phyloP scores from a whole-genome alignment of 1,140 invertebrate species.

The Paraescarpia echinospica region DNA sequence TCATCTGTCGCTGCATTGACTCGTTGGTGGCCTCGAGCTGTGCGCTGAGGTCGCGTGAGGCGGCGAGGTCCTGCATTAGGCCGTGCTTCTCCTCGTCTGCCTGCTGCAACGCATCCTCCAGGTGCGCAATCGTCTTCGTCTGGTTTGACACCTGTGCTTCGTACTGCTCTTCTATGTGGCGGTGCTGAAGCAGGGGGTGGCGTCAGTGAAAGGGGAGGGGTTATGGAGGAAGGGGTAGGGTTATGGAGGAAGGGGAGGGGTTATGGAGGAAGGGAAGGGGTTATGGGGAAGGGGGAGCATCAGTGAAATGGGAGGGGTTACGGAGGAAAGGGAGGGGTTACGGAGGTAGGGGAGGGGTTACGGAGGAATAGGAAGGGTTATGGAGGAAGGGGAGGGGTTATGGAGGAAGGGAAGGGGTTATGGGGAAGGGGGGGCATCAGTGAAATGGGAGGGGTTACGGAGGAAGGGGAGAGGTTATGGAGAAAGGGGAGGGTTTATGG shows the following conservation, averaged over 20 bases:
- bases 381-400: not conserved
- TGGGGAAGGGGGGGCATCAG: not conserved
- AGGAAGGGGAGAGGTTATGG: too few species aligned
- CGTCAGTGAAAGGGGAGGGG: not conserved
- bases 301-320: not conserved
- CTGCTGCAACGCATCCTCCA: constrained; percentile 51
- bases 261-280: not conserved
- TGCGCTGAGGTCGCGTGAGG: constrained; percentile 53
- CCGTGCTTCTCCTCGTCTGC: constrained; percentile 51
- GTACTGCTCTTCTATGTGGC: constrained; percentile 51
- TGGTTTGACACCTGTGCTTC: constrained; percentile 55
- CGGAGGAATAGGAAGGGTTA: not conserved
- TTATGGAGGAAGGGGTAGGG: not conserved
- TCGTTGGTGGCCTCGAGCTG: constrained; percentile 55
- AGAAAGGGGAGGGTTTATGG: too few species aligned
- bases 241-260: not conserved
- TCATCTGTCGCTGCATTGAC: constrained; percentile 50
- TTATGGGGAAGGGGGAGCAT: not conserved
- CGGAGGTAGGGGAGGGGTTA: not conserved
- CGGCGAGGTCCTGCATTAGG: constrained; percentile 50
- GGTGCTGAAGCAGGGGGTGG: constrained; percentile 32
- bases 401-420: not conserved
- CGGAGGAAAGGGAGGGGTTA: not conserved
- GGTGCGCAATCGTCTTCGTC: constrained; percentile 47
- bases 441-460: too few species aligned